Percentiles rank a stretch among this genome's conserved stretches.
phyloP scores from a whole-genome alignment of 2,888 invertebrate genomes.

The Neoscelio sp. region DNA sequence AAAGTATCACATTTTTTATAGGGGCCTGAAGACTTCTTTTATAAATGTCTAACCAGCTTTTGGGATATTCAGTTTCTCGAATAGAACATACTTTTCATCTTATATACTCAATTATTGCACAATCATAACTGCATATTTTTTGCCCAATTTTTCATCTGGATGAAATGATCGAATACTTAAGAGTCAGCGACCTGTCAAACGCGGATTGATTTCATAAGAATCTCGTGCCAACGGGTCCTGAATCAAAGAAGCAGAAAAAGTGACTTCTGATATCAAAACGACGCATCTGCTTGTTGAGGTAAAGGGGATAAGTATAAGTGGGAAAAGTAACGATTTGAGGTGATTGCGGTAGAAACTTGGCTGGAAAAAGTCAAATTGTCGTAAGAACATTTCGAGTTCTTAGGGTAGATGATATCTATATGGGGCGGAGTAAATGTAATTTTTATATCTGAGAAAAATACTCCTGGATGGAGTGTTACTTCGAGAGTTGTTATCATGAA shows the following conservation, averaged over 20 bases:
- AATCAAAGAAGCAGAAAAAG: conserved; percentile 6
- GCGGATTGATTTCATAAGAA: conserved; percentile 36
- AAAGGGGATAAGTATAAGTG: background rate
- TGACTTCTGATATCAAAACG: background rate
- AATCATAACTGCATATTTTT: no score
- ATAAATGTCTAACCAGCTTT: no score
- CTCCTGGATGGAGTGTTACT: conserved; percentile 27
- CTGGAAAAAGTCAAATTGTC: conserved; percentile 30
- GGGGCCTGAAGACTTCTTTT: no score
- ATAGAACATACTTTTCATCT: no score
- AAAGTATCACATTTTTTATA: no score
- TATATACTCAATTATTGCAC: no score
- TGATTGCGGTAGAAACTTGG: background rate
- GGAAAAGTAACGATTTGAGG: conserved; percentile 17
- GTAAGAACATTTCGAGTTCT: conserved; percentile 26
- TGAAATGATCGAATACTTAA: no score
- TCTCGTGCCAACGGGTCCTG: background rate
- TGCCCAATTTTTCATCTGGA: no score
- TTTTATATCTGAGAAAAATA: conserved; percentile 20
- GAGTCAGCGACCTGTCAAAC: conserved; percentile 32
- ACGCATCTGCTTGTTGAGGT: conserved; percentile 13
- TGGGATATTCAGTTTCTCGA: no score
- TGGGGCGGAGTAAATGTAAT: conserved; percentile 19
- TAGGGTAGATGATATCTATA: conserved; percentile 43
- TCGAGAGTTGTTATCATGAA: conserved; percentile 22